Base-by-base conservation (phyloP, 2,797 vertebrate genomes). In the Crenuchus spilurus region DNA sequence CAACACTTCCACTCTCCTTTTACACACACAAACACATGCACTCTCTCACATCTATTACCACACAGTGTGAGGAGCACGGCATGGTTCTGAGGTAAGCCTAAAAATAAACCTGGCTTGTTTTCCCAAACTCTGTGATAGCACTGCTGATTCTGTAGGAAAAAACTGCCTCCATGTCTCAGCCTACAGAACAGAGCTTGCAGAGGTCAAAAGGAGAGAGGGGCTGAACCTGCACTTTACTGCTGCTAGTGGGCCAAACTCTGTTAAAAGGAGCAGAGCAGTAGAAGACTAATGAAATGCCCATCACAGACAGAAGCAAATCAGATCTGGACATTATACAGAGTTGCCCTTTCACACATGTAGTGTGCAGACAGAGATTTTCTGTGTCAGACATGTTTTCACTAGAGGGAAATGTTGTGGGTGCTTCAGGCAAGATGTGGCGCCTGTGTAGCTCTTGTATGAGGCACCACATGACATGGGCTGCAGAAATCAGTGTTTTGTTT, bases 91-190 rank as follows among this genome's bases (percentile, higher is more conserved):
- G 61, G 70, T 46, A 31, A 52, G 24, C 28, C 71, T 73, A 65
- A 65, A 73, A 73, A 65, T 55, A 65, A 60, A 37, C 33, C 10
- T 39, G 52, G 71, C 48, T 51, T 35, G 16, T 31, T 30, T 64
- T 55, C 60, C n/a, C 35, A 37, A 31, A 49, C 3, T 61, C 26
- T 35, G 49, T 35, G 39, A 65, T 54, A 35, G 41, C 2, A 37
- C 4, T 54, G 48, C 60, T 64, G 37, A 44, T 72, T 64, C 37
- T 3, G 44, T 39, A 39, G 42, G 46, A 72, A 62, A 37, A 62
- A 46, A 52, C 70, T 62, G 58, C 57, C 44, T 51, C 42, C 58
- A 64, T 22, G n/a, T 62, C 37, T 72, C 24, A 42, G 16, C 39
- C 26, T 31, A 57, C 30, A 33, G 31, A 20, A 24, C 31, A 20